Conservation (phyloP, 2,888 invertebrate species). For the Netelia virgata region DNA sequence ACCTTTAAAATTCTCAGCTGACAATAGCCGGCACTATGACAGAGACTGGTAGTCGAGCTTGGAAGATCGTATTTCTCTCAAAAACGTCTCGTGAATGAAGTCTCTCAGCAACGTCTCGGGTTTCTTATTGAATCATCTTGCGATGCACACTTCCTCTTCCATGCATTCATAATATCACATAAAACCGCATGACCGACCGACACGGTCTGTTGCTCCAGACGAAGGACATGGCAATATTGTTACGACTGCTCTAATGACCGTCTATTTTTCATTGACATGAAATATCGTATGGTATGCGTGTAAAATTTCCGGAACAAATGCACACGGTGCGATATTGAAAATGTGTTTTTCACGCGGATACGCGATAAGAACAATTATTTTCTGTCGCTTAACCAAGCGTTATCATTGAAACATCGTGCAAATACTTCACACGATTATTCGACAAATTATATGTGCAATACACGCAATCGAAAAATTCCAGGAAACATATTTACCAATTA, state of each 20-base stretch:
- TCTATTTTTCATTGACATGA: neutral
- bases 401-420: neutral
- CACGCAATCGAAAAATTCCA: neutral
- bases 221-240: slow-evolving; percentile 70
- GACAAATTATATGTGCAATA: slow-evolving; percentile 4
- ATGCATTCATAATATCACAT: slow-evolving; percentile 58
- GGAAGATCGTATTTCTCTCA: slow-evolving; percentile 21
- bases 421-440: slow-evolving; percentile 21
- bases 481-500: slow-evolving; percentile 8
- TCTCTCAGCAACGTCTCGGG: slow-evolving; percentile 51
- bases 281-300: neutral
- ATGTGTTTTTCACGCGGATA: neutral
- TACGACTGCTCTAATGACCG: slow-evolving; percentile 24
- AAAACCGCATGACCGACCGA: slow-evolving; percentile 60
- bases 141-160: slow-evolving; percentile 9
- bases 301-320: slow-evolving; percentile 3
- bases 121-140: slow-evolving; percentile 53
- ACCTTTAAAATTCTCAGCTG: neutral
- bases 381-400: neutral
- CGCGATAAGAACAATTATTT: neutral
- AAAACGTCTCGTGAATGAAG: slow-evolving; percentile 56
- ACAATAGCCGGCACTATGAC: neutral
- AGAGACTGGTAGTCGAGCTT: neutral
- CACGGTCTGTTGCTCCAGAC: slow-evolving; percentile 66
- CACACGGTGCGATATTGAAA: neutral